These are phyloP conservation scores for Manis pentadactyla DNA, from an alignment of 2,797 vertebrate species.

Conservation along the genomic window DNA sequence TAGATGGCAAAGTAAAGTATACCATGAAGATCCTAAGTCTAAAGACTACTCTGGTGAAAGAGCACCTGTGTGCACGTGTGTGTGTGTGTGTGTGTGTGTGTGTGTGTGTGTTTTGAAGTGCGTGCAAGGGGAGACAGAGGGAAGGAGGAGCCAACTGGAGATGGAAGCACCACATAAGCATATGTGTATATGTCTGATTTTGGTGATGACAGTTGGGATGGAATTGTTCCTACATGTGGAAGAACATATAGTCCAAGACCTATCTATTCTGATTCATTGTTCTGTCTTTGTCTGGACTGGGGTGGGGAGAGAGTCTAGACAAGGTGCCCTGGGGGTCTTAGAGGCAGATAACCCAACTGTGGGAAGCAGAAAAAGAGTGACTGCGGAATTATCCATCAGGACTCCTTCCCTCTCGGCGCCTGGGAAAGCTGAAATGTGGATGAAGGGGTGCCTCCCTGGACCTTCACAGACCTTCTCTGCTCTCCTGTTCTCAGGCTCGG, in stretches of 20 bases:
- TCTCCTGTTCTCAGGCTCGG: neutral
- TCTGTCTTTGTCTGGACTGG: slow-evolving; percentile 26
- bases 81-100: neutral
- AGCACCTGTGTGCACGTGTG: neutral
- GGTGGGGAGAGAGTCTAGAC: slow-evolving; percentile 33
- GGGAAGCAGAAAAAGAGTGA: neutral
- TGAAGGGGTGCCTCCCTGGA: neutral
- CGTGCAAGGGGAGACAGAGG: too few species aligned
- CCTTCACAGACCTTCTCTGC: neutral
- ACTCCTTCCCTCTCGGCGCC: neutral
- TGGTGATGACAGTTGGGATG: neutral
- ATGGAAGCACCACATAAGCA: neutral
- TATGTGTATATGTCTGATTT: neutral
- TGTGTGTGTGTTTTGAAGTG: neutral
- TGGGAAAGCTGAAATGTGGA: neutral
- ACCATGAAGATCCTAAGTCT: neutral
- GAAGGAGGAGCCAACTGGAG: neutral
- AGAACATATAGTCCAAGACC: slow-evolving; percentile 50
- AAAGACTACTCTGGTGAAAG: neutral
- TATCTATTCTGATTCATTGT: slow-evolving; percentile 52
- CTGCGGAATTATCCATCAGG: neutral
- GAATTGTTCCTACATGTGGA: slow-evolving; percentile 14
- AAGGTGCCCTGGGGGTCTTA: neutral
- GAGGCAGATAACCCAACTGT: neutral
- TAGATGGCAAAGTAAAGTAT: neutral